Evolutionary conservation across 2,888 invertebrate genomes (phyloP), one percentile per base, ranked within the genome.

Genomic region (Andricus curvator): DNA sequence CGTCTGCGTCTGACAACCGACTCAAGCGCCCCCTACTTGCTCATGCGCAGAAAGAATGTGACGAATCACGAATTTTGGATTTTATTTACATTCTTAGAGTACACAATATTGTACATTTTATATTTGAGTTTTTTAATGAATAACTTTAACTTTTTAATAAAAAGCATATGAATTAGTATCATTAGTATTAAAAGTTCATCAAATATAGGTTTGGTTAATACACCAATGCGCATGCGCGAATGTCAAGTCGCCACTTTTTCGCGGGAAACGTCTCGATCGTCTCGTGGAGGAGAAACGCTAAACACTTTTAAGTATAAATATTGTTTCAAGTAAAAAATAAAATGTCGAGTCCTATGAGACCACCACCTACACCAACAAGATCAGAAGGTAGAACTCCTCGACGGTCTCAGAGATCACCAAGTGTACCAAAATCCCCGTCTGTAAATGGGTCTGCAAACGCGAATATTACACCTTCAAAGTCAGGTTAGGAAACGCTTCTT

Each of bases 281-380:
- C 48, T 48, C 44, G 25, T 51, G 17, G 25, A 20, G 25, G 25
- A 51, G 17, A 51, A 48, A 48, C 48, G 41, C 41, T 11, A 37
- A 68, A 15, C 25, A 9, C 17, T 51, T 70, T 48, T 2, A 20
- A 70, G 17, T 37, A 37, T 17, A 70, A 56, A 20, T 20, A 56
- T 15, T 51, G 33, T 33, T 74, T 74, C 8, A 37, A 77, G 6
- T 25, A 8, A 62, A 48, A 64, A 41, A 41, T 76, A 84, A 25
- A 74, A 90, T 90, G 90, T 88, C 90, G 76, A 90, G 90, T 81
- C 90, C 90, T 15, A 88, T 87, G 85, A 88, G 87, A 86, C 88
- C 86, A 51, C 87, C 90, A 0, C 83, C 82, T 13, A 88, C 88
- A 11, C 88, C 88, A 9, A 78, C 76, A n/a, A 83, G 82, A 6